Evolutionary conservation across 2,113 vertebrate genomes (phyloP).

Genomic region (Galbula dea): DNA sequence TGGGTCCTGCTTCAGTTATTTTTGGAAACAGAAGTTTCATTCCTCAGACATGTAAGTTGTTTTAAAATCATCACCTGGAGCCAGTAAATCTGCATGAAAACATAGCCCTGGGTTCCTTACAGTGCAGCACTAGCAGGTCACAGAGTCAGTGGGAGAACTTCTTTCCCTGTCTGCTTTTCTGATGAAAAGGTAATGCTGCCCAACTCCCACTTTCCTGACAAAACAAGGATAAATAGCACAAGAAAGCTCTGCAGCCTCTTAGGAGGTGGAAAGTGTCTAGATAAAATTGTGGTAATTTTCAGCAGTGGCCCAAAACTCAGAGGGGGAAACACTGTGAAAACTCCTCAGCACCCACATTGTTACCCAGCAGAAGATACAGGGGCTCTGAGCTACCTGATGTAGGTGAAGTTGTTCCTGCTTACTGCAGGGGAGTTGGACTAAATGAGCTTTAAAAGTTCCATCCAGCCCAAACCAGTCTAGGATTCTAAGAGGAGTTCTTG

Average conservation of each 20-base stretch:
- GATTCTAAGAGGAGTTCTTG: neutral
- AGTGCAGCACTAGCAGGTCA: neutral
- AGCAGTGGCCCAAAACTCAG: neutral
- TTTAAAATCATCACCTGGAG: neutral
- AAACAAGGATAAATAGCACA: neutral
- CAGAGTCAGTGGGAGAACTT: neutral
- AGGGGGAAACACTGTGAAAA: neutral
- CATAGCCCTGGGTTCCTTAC: neutral
- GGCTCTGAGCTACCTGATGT: neutral
- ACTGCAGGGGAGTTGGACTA: neutral
- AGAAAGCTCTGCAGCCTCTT: neutral
- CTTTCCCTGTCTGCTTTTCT: neutral
- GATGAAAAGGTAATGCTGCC: neutral
- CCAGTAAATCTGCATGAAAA: neutral
- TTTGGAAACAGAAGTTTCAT: neutral
- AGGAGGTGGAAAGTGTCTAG: neutral
- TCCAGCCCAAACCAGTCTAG: neutral
- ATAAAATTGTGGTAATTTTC: neutral
- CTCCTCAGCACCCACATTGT: neutral
- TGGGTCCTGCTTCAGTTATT: neutral
- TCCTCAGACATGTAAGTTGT: fast-evolving
- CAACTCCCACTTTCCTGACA: neutral
- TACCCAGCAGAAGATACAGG: neutral
- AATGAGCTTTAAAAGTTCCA: neutral
- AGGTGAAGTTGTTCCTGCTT: neutral